Evolutionary conservation across 2,888 invertebrate genomes (phyloP), one percentile per base, ranked within the genome.

Genomic region (Oeneis ivallda): DNA sequence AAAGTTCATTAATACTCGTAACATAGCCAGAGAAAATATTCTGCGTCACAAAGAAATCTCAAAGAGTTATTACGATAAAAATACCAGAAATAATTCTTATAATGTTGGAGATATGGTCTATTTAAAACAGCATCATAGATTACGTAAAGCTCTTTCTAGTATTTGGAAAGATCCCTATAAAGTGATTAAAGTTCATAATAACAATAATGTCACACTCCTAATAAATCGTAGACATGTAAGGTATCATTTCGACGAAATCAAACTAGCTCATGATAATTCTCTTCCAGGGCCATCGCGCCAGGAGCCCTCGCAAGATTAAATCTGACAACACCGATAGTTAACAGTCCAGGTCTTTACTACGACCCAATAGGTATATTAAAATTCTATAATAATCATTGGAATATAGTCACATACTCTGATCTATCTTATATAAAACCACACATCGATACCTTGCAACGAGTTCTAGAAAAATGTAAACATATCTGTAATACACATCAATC

Each of bases 211-310:
- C 26, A 50, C 50, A 50, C 50, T 50, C 8, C 50, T 50, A 19
- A 50, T 50, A 50, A 50, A 50, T 50, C 50, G 50, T 50, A 50
- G 19, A 50, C 19, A 50, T 50, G 2, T 50, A 50, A 50, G 50
- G 26, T 50, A 50, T 11, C 50, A 50, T 50, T 50, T 50, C 11
- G 50, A 50, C 26, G 26, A 50, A 50, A 50, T 50, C 26, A 50
- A 50, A 11, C 50, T 50, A 50, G 26, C 50, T 50, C 61, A 52
- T 34, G 45, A 43, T 53, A 43, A 62, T 54, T 62, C 62, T 62
- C 19, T 62, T 52, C n/a, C 62, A 62, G 62, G 53, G 53, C 53
- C 53, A 17, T 62, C n/a, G n/a, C n/a, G n/a, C n/a, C n/a, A n/a
- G n/a, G n/a, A n/a, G n/a, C n/a, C n/a, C n/a, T n/a, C n/a, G n/a